Evolutionary conservation across 2,797 vertebrate species (phyloP).

Genomic region (Chanos chanos): DNA sequence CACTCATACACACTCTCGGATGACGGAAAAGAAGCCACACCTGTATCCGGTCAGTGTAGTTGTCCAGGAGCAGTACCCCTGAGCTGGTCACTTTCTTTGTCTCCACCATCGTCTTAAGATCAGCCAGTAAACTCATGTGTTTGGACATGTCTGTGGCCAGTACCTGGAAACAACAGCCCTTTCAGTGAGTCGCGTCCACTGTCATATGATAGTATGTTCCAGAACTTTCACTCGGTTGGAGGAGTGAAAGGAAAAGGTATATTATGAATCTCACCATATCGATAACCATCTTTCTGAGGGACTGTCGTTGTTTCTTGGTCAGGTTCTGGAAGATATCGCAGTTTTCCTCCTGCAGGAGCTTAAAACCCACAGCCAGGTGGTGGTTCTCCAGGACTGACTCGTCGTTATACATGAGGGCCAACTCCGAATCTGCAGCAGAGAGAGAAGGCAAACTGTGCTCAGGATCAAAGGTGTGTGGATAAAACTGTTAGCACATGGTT

Average conservation of each 20-base stretch:
- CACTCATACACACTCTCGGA: neutral
- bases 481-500: neutral
- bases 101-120: slow-evolving; percentile 99
- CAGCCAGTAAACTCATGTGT: slow-evolving; percentile 95
- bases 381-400: slow-evolving; percentile 96
- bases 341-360: slow-evolving; percentile 88
- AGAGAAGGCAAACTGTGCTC: neutral
- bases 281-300: slow-evolving; percentile 94
- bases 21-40: too few species aligned
- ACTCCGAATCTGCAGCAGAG: slow-evolving; percentile 81
- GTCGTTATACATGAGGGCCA: slow-evolving; percentile 97
- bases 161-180: slow-evolving; percentile 68
- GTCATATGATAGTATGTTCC: neutral
- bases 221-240: neutral
- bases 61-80: slow-evolving; percentile 95
- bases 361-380: slow-evolving; percentile 91
- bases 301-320: slow-evolving; percentile 93
- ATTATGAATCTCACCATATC: slow-evolving; percentile 81
- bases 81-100: slow-evolving; percentile 98
- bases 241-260: neutral
- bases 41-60: slow-evolving; percentile 98
- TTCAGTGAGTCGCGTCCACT: neutral
- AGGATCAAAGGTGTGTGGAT: too few species aligned
- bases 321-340: slow-evolving; percentile 93
- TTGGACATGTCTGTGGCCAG: slow-evolving; percentile 99